phyloP scores from a whole-genome alignment of 2,113 vertebrate species.

The Psophia crepitans region DNA sequence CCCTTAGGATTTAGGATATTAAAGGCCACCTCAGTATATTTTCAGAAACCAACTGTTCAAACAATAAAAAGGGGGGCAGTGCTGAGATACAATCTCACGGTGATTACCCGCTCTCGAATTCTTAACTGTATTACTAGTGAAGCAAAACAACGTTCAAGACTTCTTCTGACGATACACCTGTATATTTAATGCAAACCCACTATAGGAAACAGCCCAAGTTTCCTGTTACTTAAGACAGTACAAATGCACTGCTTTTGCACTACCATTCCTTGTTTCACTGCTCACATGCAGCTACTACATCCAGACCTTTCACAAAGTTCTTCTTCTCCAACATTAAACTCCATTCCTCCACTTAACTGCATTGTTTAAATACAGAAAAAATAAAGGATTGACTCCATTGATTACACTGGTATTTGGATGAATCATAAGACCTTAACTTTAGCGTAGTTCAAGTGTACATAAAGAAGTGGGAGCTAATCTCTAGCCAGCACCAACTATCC shows the following conservation, averaged over 20 bases:
- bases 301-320: neutral
- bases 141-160: neutral
- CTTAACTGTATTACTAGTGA: neutral
- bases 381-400: neutral
- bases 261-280: neutral
- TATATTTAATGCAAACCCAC: neutral
- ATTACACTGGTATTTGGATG: neutral
- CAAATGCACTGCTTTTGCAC: neutral
- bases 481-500: neutral
- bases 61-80: neutral
- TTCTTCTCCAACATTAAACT: neutral
- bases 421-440: neutral
- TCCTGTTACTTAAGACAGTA: neutral
- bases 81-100: neutral
- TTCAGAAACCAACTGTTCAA: neutral
- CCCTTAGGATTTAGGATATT: neutral
- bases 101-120: neutral
- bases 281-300: neutral
- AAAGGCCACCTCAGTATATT: neutral
- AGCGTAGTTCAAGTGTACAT: neutral
- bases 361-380: neutral
- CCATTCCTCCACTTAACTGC: neutral
- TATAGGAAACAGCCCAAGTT: neutral
- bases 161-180: neutral
- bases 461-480: neutral